Conservation (phyloP, 2,113 vertebrate genomes). For the Saccopteryx leptura region DNA sequence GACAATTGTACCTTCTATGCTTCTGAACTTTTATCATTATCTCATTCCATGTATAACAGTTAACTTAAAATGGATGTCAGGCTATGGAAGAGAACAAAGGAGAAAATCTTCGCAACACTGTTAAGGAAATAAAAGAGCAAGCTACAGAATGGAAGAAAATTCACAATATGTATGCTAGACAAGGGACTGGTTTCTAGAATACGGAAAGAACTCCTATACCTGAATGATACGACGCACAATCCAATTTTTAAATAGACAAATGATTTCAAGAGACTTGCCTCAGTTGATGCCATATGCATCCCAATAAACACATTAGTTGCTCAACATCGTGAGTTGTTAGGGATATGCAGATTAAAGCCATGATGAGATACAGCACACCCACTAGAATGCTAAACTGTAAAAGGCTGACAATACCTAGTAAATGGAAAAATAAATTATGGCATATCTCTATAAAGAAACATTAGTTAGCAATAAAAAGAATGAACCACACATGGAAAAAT, state of each 20-base stretch:
- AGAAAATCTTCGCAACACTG: neutral
- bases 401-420: neutral
- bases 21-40: slow-evolving; percentile 23
- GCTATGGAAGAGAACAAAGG: slow-evolving; percentile 35
- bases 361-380: neutral
- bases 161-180: neutral
- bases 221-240: neutral
- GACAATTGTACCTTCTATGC: neutral
- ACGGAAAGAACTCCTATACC: slow-evolving; percentile 2
- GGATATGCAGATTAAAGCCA: slow-evolving; percentile 29
- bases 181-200: neutral
- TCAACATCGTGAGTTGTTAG: neutral
- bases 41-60: neutral
- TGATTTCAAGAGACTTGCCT: slow-evolving; percentile 25
- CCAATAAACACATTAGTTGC: slow-evolving; percentile 16
- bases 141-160: neutral
- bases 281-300: neutral
- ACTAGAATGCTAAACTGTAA: neutral
- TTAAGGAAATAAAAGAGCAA: slow-evolving; percentile 51
- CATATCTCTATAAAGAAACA: neutral
- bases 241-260: neutral
- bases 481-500: neutral
- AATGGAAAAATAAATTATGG: neutral
- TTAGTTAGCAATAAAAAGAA: slow-evolving; percentile 24
- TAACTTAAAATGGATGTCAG: slow-evolving; percentile 11